Evolutionary conservation across 2,113 vertebrate species (phyloP), one percentile per base, ranked within the genome.

Genomic region (Ochotona princeps): DNA sequence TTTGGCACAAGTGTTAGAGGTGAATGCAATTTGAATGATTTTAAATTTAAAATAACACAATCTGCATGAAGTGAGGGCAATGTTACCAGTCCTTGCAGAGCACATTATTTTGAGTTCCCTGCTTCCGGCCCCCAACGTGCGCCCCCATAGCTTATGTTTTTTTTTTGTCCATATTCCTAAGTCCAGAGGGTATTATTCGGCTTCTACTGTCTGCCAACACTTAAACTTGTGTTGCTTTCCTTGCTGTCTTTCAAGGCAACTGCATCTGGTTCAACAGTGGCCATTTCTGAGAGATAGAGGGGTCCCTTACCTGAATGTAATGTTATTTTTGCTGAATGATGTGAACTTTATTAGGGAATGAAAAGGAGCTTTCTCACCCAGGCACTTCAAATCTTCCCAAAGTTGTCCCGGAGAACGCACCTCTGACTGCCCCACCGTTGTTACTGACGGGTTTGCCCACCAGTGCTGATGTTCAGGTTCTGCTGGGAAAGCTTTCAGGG

Each of bases 261-360:
- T 83, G 54, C 89, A 61, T 93, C 26, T 25, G 63, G 35, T 91
- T 94, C n/a, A 75, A 73, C 15, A 32, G 18, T 80, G 49, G 38
- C 32, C 60, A 8, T 12, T 95, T 90, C 82, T 75, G 63, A 96
- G 28, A 83, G 88, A 74, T 61, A 54, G 73, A 81, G 35, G 35
- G 79, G 49, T 84, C 35, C 79, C 1, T 38, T 92, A 86, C 23
- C 12, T n/a, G 83, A 95, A 30, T 47, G 30, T 70, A 78, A 92
- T 90, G 74, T 28, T 78, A 63, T 61, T 74, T 89, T 66, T 54
- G 47, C 49, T n/a, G 23, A 85, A 54, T 65, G 44, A 86, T 11
- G 26, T 81, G 54, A 73, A 73, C 30, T 79, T 72, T 79, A 79
- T 69, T 15, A 65, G 30, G 2, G 2, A 82, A 30, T 80, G 6